phyloP scores from a whole-genome alignment of 1,140 invertebrate genomes.

The Lineus longissimus region DNA sequence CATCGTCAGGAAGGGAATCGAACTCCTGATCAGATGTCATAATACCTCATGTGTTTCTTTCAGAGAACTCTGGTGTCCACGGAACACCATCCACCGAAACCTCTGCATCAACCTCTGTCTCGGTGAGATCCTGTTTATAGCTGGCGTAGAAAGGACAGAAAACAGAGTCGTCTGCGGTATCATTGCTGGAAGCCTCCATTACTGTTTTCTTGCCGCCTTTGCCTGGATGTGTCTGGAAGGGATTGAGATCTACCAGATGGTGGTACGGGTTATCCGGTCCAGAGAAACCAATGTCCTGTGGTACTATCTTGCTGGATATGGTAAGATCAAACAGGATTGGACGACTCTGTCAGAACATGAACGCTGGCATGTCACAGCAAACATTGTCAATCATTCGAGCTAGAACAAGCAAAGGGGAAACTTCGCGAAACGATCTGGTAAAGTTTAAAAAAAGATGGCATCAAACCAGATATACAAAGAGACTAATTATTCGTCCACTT shows the following conservation, averaged over 20 bases:
- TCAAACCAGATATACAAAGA: background rate
- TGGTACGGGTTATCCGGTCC: constrained; percentile 88
- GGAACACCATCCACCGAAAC: constrained; percentile 84
- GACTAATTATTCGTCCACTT: constrained; percentile 19
- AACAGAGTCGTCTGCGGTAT: constrained; percentile 70
- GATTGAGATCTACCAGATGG: constrained; percentile 89
- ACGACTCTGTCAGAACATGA: background rate
- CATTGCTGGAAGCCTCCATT: constrained; percentile 86
- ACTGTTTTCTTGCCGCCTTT: constrained; percentile 91
- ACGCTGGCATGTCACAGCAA: background rate
- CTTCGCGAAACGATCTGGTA: background rate
- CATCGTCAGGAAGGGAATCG: no score
- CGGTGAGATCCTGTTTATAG: constrained; percentile 86
- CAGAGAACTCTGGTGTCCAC: constrained; percentile 65
- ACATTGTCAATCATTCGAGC: background rate
- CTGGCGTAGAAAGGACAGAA: constrained; percentile 66
- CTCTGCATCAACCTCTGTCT: constrained; percentile 79
- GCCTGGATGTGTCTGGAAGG: constrained; percentile 93
- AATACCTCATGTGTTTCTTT: constrained; percentile 42
- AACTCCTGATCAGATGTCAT: no score
- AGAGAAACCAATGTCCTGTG: constrained; percentile 79
- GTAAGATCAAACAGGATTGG: constrained; percentile 42
- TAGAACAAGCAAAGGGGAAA: background rate
- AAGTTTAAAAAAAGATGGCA: background rate
- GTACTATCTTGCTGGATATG: constrained; percentile 79